Conservation (phyloP, 2,797 vertebrate genomes). For the Huso huso region DNA sequence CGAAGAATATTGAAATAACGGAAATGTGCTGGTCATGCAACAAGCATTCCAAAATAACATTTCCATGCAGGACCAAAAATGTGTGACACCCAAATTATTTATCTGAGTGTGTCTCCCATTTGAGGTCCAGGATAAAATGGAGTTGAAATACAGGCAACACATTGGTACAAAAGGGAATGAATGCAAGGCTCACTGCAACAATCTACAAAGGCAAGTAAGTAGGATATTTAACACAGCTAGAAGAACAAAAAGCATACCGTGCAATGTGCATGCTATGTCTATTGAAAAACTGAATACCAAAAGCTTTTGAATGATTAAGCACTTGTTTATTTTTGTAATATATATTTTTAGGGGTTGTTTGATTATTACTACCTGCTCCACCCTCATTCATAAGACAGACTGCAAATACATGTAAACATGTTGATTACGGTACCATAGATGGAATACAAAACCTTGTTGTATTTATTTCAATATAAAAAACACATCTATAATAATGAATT, state of each 20-base stretch:
- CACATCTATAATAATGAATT: no score
- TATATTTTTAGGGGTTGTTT: no score
- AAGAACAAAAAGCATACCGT: background rate
- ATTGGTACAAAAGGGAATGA: background rate
- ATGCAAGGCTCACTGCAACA: background rate
- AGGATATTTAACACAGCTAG: background rate
- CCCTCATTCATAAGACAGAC: no score
- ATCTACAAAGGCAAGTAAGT: background rate
- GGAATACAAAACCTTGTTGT: no score
- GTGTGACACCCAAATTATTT: slow-evolving; percentile 9
- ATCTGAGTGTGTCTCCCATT: slow-evolving; percentile 7
- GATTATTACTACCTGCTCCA: no score
- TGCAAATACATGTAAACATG: no score
- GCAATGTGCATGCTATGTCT: background rate
- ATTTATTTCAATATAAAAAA: no score
- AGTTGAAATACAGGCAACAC: background rate
- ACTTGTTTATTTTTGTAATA: no score
- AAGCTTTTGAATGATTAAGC: no score
- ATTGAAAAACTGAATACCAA: background rate
- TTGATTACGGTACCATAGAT: no score
- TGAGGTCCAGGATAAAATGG: background rate
- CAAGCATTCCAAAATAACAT: slow-evolving; percentile 11
- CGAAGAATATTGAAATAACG: background rate
- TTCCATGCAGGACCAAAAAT: slow-evolving; percentile 3
- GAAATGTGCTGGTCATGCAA: background rate